Evolutionary conservation across 2,797 vertebrate genomes (phyloP), one percentile per base, ranked within the genome.

Genomic region (Poeciliopsis gracilis): DNA sequence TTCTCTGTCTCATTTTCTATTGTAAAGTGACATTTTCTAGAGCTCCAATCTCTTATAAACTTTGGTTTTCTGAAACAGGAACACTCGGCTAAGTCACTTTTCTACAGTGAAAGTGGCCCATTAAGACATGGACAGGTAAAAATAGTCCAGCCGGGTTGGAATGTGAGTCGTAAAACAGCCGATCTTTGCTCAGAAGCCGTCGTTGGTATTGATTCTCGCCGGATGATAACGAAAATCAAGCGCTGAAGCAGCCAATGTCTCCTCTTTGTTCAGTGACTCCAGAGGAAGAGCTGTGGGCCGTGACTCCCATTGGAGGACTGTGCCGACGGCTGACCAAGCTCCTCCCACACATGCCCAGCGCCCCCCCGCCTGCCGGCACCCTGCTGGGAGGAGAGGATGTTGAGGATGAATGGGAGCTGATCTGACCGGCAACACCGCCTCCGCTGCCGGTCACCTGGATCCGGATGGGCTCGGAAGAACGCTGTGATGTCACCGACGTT

Each of bases 361-460:
- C 91, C 76, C 94, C 91, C 74, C 93, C 94, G 81, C 87, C 89
- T 77, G 90, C 87, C 36, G 93, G 88, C 10, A 66, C 91, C 2
- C 83, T 92, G 66, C 88, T 94, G 16, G 95, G 94, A 36, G 84
- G 89, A 0, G 98, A 99, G 8, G 97, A 98, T 63, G 95, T 97
- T 15, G 98, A 98, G 75, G 98, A 99, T 0, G 98, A 98, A 89
- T 99, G 98, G 98, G 98, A 98, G 89, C 97, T 99, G 73, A 97
- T 99, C 92, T 99, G 96, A 97, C 4, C 11, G 1, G 15, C 69
- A 80, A 79, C 69, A 5, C 71, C 61, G 20, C 43, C 66, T 49
- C 59, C 18, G 33, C 20, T 43, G 67, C 47, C 36, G 55, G 53
- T 76, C 36, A 16, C 13, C 75, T 12, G 18, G 36, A 61, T 75